These are phyloP conservation scores for Caenorhabditis virilis DNA, from an alignment of 2,888 invertebrate genomes.

Conservation along the genomic window DNA sequence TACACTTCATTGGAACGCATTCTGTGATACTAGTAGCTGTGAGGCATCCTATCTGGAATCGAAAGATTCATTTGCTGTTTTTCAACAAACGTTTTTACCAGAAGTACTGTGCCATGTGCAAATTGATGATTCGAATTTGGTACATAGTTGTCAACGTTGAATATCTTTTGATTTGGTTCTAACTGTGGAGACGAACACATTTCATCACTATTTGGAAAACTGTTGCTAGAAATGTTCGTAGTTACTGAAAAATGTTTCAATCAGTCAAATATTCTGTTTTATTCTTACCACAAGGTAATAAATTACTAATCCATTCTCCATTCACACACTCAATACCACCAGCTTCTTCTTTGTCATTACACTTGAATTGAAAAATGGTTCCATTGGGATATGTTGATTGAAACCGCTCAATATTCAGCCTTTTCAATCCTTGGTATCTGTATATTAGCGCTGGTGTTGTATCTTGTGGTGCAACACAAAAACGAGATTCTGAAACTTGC, in stretches of 20 bases:
- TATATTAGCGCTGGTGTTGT: slow-evolving; percentile 54
- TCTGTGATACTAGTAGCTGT: slow-evolving; percentile 27
- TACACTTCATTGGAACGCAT: slow-evolving; percentile 49
- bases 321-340: slow-evolving; percentile 62
- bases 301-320: slow-evolving; percentile 63
- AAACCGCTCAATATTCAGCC: slow-evolving; percentile 42
- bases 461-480: slow-evolving; percentile 55
- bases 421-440: slow-evolving; percentile 41
- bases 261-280: background rate
- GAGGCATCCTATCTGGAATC: slow-evolving; percentile 34
- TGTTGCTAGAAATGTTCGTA: slow-evolving; percentile 30
- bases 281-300: slow-evolving; percentile 57
- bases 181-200: slow-evolving; percentile 43
- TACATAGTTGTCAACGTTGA: slow-evolving; percentile 59
- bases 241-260: slow-evolving; percentile 15
- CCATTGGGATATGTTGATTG: slow-evolving; percentile 65
- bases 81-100: slow-evolving; percentile 35
- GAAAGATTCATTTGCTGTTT: background rate
- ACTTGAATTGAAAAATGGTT: slow-evolving; percentile 64
- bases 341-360: slow-evolving; percentile 56
- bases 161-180: slow-evolving; percentile 33
- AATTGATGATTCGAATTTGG: slow-evolving; percentile 43
- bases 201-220: slow-evolving; percentile 28
- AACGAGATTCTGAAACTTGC: slow-evolving; percentile 31
- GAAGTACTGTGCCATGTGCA: slow-evolving; percentile 62